phyloP scores from a whole-genome alignment of 23 tunicate species.

The Botrylloides violaceus region DNA sequence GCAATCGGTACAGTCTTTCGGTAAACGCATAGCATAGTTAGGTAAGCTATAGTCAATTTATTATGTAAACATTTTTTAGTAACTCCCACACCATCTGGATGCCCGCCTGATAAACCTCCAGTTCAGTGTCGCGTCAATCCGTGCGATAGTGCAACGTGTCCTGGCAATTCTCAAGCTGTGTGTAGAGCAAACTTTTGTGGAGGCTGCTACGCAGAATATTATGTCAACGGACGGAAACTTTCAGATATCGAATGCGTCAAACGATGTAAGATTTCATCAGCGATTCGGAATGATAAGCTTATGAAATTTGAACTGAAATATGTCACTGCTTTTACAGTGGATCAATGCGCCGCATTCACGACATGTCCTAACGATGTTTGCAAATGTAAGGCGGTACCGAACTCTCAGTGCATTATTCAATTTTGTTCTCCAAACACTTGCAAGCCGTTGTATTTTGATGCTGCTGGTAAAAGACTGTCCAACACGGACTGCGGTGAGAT shows the following conservation, averaged over 20 bases:
- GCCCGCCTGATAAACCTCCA: background rate
- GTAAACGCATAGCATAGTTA: no score
- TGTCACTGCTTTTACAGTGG: background rate
- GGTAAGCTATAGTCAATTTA: no score
- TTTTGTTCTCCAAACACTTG: background rate
- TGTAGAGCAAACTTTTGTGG: slow-evolving; percentile 5
- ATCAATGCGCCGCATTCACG: background rate
- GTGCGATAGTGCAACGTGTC: slow-evolving; percentile 9
- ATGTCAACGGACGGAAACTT: background rate
- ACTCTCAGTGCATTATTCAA: background rate
- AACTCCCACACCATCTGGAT: background rate
- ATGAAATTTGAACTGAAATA: no score
- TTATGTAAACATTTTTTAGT: no score
- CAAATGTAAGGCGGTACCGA: background rate
- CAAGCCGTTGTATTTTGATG: background rate
- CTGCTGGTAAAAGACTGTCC: background rate
- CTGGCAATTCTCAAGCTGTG: background rate
- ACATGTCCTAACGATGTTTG: background rate
- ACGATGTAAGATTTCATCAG: background rate
- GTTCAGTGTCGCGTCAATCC: background rate
- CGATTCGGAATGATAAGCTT: no score
- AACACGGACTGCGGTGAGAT: background rate
- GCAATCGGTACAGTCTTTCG: no score
- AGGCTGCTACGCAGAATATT: background rate
- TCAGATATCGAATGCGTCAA: background rate